These are phyloP conservation scores for Stramonita haemastoma DNA, from an alignment of 2,888 invertebrate genomes.

Conservation along the genomic window DNA sequence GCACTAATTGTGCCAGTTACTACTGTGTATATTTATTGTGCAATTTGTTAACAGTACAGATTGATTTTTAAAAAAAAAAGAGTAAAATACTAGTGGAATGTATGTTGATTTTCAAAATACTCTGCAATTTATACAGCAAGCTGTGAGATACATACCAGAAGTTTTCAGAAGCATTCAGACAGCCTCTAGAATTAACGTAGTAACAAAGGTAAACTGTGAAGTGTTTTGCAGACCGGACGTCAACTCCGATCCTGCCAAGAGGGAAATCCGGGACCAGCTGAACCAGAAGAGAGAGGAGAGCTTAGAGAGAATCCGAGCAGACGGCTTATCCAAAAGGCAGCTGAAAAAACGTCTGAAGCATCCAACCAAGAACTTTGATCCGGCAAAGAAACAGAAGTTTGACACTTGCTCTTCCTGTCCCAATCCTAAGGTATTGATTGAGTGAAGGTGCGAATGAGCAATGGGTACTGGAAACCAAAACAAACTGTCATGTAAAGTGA, in stretches of 20 bases:
- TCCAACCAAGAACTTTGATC: constrained; percentile 82
- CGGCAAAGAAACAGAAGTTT: constrained; percentile 59
- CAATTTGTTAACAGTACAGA: no score
- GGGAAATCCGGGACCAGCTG: constrained; percentile 82
- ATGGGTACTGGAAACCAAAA: no score
- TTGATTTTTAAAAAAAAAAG: no score
- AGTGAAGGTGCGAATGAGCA: no score
- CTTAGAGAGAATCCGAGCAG: constrained; percentile 57
- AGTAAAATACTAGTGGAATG: no score
- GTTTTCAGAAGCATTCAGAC: no score
- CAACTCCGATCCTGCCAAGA: constrained; percentile 80
- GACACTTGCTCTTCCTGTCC: constrained; percentile 67
- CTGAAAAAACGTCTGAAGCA: constrained; percentile 89
- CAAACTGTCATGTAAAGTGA: no score
- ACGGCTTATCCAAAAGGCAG: constrained; percentile 85
- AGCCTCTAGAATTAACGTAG: neutral
- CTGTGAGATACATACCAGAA: no score
- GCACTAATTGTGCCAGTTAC: no score
- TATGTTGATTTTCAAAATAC: no score
- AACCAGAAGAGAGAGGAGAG: constrained; percentile 64
- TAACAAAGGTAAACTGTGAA: neutral
- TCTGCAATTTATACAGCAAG: no score
- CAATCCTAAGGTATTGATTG: constrained; percentile 65
- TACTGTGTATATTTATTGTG: no score
- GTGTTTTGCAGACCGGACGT: constrained; percentile 52